Base-by-base conservation (phyloP, 2,113 vertebrate genomes). In the Pampusana beccarii region DNA sequence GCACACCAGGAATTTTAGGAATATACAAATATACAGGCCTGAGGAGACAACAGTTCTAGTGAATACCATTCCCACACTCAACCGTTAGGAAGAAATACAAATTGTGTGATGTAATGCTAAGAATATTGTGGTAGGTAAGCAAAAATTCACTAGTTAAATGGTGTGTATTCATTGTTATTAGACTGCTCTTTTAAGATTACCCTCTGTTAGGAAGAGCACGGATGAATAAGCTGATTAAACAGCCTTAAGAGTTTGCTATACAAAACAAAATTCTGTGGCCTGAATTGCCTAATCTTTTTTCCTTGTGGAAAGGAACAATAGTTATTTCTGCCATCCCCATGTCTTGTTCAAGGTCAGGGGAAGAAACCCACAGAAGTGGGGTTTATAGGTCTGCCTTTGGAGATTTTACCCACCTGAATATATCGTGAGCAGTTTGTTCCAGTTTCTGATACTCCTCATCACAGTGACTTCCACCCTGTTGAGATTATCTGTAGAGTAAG, bases 221-320 rank as follows among this genome's bases (percentile, higher is more conserved):
- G 95, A 64, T 92, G 93, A 96, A 93, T 96, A 81, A 92, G 80
- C 95, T 93, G 79, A 93, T 93, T 96, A 88, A 95, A 93, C 34
- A 78, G 82, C 54, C 92, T 81, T 90, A 62, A 67, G 66, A 86
- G 61, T 88, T 90, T 42, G 36, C 61, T 71, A 57, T 69, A 84
- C 82, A 94, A 81, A 92, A 92, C 94, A 91, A 78, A 95, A 89
- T 61, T 80, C 69, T 74, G 75, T 86, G 69, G 44, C 57, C 69
- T 90, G 79, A 86, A 67, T 65, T 88, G 40, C 90, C 38, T 75
- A 42, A 40, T 78, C 60, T 92, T 73, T 54, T 82, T 50, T 10
- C 17, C 71, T 69, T 24, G 17, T 80, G 48, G 25, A 80, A 88
- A 86, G 44, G 21, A 88, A 80, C 75, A 93, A 44, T 83, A 57